Evolutionary conservation across 2,888 invertebrate genomes (phyloP).

Genomic region (Ennomos fuscantarius): DNA sequence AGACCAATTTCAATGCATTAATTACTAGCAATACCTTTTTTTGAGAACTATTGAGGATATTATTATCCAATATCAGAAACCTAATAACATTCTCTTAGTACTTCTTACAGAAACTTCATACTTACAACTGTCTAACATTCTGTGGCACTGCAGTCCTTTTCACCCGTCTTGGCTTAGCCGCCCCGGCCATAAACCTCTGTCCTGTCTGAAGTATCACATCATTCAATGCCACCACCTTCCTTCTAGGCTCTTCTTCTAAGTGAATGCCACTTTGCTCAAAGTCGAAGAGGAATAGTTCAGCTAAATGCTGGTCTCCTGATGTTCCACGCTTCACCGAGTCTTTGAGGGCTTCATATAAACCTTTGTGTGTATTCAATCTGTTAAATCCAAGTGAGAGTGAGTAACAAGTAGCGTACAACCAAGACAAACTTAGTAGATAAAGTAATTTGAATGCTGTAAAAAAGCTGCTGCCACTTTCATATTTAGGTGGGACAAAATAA

Average conservation of each 20-base stretch:
- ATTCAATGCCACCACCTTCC: conserved; percentile 93
- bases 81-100: too few species aligned
- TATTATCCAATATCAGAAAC: too few species aligned
- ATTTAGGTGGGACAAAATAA: too few species aligned
- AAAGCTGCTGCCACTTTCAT: not conserved
- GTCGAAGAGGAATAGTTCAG: conserved; percentile 96
- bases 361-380: conserved; percentile 95
- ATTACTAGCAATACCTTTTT: too few species aligned
- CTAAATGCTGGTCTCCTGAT: conserved; percentile 93
- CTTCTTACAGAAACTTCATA: conserved; percentile 35
- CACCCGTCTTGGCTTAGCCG: conserved; percentile 88
- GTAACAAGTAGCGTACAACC: too few species aligned
- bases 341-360: conserved; percentile 91
- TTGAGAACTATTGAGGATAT: too few species aligned
- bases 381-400: conserved; percentile 25
- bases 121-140: conserved; percentile 90
- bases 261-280: conserved; percentile 99
- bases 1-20: too few species aligned
- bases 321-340: conserved; percentile 90
- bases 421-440: too few species aligned
- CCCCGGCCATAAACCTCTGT: conserved; percentile 92
- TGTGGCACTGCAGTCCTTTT: conserved; percentile 88
- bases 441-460: too few species aligned
- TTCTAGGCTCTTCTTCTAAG: conserved; percentile 89
- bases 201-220: conserved; percentile 93